phyloP scores from a whole-genome alignment of 92 coral and sea anemone genomes.

The Phenganax subtilis region DNA sequence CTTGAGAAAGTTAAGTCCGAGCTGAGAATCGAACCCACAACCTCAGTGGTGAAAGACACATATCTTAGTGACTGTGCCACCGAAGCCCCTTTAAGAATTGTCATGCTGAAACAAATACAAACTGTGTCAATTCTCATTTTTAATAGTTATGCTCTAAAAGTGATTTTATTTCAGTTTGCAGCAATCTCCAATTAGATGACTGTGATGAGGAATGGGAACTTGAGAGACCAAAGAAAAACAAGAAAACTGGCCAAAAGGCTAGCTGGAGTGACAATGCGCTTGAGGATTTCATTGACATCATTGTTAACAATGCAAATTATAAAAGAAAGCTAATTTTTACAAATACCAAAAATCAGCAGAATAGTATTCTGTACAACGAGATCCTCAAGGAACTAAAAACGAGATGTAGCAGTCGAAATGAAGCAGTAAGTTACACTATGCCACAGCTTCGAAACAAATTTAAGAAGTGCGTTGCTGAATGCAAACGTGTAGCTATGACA shows the following conservation, averaged over 20 bases:
- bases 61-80: too few species aligned
- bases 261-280: constrained; percentile 39
- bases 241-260: constrained; percentile 40
- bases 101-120: too few species aligned
- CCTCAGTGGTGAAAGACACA: too few species aligned
- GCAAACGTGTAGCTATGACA: constrained; percentile 45
- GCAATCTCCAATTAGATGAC: background rate
- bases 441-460: constrained; percentile 51
- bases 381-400: constrained; percentile 30
- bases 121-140: too few species aligned
- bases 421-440: constrained; percentile 17
- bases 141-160: too few species aligned
- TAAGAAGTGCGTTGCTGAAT: constrained; percentile 46
- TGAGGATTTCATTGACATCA: constrained; percentile 53
- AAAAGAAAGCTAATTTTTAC: constrained; percentile 52
- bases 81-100: too few species aligned
- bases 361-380: constrained; percentile 44
- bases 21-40: too few species aligned
- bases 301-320: constrained; percentile 43
- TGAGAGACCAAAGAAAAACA: background rate
- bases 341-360: constrained; percentile 52
- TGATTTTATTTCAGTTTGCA: background rate
- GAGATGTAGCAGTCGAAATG: constrained; percentile 33
- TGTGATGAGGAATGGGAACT: background rate
- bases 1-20: too few species aligned